Evolutionary conservation across 2,113 vertebrate genomes (phyloP).

Genomic region (Electrona antarctica): DNA sequence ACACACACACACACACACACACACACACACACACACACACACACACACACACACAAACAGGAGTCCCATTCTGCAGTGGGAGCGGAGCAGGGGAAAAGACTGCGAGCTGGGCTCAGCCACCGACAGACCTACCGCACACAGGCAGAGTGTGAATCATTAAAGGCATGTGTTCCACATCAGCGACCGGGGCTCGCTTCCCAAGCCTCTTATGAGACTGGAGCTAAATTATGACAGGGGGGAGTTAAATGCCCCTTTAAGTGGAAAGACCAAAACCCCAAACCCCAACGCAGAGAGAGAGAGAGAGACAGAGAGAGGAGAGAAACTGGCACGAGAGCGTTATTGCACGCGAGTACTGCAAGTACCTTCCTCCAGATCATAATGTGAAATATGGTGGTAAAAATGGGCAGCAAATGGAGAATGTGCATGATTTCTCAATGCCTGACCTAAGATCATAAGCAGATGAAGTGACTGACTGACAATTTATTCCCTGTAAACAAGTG

Average conservation of each 20-base stretch:
- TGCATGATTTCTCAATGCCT: slow-evolving; percentile 31
- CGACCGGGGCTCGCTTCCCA: slow-evolving; percentile 65
- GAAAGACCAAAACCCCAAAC: slow-evolving; percentile 58
- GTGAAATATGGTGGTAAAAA: slow-evolving; percentile 41
- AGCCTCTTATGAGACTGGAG: slow-evolving; percentile 64
- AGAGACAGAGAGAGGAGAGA: slow-evolving; percentile 25
- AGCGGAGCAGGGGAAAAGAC: neutral
- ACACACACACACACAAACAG: slow-evolving; percentile 40
- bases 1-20: slow-evolving; percentile 40
- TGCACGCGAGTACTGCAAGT: slow-evolving; percentile 4
- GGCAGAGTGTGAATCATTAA: slow-evolving; percentile 76
- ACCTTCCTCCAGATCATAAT: slow-evolving; percentile 25
- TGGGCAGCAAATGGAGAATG: slow-evolving; percentile 52
- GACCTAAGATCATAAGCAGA: slow-evolving; percentile 28
- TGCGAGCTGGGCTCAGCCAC: slow-evolving; percentile 42
- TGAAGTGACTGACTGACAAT: slow-evolving; percentile 22
- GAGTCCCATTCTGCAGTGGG: slow-evolving; percentile 32
- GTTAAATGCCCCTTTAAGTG: slow-evolving; percentile 51
- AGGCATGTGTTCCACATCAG: slow-evolving; percentile 79
- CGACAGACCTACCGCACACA: slow-evolving; percentile 70
- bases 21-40: slow-evolving; percentile 40
- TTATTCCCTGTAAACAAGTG: slow-evolving; percentile 19
- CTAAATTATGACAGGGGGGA: slow-evolving; percentile 63
- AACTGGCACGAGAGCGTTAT: slow-evolving; percentile 22
- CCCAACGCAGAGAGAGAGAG: slow-evolving; percentile 38